Conservation (phyloP, 2,888 invertebrate species). For the Hipparchia semele region DNA sequence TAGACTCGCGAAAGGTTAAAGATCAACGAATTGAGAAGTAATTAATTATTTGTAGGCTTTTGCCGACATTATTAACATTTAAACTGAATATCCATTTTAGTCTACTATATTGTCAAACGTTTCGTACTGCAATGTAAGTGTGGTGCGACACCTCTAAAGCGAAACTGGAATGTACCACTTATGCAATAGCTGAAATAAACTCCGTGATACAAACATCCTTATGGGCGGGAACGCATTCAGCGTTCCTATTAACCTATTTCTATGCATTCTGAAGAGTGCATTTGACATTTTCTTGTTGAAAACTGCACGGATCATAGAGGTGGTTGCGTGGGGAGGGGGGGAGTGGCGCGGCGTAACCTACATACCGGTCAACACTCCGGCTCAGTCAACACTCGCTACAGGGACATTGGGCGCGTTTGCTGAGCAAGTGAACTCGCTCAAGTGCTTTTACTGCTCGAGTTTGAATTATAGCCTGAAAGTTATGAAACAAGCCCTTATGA, state of each 20-base stretch:
- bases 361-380: constrained; percentile 83
- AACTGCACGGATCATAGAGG: constrained; percentile 77
- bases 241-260: constrained; percentile 51
- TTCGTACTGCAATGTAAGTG: neutral
- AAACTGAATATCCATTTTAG: neutral
- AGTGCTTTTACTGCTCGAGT: constrained; percentile 17
- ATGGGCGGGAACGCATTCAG: constrained; percentile 40
- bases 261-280: constrained; percentile 55
- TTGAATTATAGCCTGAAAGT: constrained; percentile 1
- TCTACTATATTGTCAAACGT: neutral
- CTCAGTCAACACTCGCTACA: constrained; percentile 83
- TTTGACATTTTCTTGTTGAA: constrained; percentile 75
- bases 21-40: constrained; percentile 7
- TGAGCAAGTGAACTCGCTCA: constrained; percentile 60
- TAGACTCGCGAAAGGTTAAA: constrained; percentile 6
- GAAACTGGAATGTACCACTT: neutral
- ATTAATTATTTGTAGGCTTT: neutral
- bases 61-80: neutral
- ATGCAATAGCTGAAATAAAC: constrained; percentile 20
- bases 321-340: constrained; percentile 61
- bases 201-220: constrained; percentile 33
- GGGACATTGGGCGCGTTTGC: constrained; percentile 77
- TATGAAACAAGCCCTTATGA: neutral
- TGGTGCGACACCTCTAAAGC: neutral
- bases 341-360: constrained; percentile 77